phyloP scores from a whole-genome alignment of 2,888 invertebrate species.

The Idaea dimidiata region DNA sequence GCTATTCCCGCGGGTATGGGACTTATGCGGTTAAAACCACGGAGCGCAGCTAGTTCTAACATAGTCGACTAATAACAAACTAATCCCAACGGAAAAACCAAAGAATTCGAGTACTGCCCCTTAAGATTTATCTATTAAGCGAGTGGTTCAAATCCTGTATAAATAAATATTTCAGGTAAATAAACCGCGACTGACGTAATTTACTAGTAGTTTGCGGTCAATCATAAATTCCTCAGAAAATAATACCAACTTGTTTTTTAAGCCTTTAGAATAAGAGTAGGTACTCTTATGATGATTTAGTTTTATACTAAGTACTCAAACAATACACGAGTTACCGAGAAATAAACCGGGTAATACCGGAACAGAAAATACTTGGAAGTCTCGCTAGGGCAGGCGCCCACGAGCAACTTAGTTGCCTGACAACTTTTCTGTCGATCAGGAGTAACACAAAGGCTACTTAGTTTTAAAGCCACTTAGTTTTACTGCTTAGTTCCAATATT shows the following conservation, averaged over 20 bases:
- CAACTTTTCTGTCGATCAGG: neutral
- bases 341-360: neutral
- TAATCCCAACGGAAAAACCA: no score
- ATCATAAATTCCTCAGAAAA: neutral
- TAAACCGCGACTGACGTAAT: neutral
- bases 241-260: neutral
- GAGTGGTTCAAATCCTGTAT: no score
- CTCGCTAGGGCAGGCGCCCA: neutral
- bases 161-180: neutral
- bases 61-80: no score
- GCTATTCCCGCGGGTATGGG: no score
- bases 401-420: no score
- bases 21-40: no score
- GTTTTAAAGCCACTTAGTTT: no score
- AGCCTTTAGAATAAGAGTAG: neutral
- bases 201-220: neutral
- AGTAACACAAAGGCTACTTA: neutral
- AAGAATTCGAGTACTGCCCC: no score
- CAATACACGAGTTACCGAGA: neutral
- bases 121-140: no score
- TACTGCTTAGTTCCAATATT: neutral
- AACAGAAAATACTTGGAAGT: neutral
- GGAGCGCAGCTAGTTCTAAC: no score
- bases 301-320: neutral
- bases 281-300: neutral